A percentile compares a stretch with the other conserved stretches of the same genome.
Evolutionary conservation across 2,113 vertebrate genomes (phyloP).

Genomic region (Hydrolagus affinis): DNA sequence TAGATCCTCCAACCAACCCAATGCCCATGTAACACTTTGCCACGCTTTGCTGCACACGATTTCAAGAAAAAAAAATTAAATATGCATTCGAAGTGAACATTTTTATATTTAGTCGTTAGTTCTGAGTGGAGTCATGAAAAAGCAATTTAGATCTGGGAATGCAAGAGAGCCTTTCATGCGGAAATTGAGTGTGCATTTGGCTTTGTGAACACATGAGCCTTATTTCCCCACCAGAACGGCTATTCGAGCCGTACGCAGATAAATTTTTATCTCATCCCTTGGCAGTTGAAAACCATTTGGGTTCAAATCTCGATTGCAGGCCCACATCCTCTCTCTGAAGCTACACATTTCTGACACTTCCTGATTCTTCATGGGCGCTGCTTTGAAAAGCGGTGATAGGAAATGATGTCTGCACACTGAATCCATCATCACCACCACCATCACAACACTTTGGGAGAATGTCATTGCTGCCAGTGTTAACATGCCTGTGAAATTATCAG

Average conservation of each 20-base stretch:
- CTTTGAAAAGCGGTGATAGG: background rate
- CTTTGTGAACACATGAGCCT: background rate
- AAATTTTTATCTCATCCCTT: background rate
- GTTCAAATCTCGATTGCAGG: slow-evolving; percentile 1
- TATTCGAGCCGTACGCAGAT: background rate
- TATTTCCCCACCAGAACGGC: background rate
- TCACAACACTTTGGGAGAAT: background rate
- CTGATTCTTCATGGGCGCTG: background rate
- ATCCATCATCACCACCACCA: background rate
- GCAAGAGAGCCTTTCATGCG: background rate
- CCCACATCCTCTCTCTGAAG: slow-evolving; percentile 19
- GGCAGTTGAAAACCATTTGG: background rate
- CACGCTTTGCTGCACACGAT: too few relatives aligned
- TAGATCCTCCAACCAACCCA: too few relatives aligned
- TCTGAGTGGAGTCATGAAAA: background rate
- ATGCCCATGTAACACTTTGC: too few relatives aligned
- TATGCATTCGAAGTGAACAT: background rate
- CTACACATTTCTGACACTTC: slow-evolving; percentile 16
- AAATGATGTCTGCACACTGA: background rate
- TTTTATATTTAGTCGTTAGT: background rate
- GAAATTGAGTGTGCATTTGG: background rate
- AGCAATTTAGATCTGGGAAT: background rate
- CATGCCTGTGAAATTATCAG: background rate
- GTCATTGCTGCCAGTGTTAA: background rate
- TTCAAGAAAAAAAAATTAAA: background rate